Conservation (phyloP, 2,888 invertebrate genomes). For the Podabrus alpinus region DNA sequence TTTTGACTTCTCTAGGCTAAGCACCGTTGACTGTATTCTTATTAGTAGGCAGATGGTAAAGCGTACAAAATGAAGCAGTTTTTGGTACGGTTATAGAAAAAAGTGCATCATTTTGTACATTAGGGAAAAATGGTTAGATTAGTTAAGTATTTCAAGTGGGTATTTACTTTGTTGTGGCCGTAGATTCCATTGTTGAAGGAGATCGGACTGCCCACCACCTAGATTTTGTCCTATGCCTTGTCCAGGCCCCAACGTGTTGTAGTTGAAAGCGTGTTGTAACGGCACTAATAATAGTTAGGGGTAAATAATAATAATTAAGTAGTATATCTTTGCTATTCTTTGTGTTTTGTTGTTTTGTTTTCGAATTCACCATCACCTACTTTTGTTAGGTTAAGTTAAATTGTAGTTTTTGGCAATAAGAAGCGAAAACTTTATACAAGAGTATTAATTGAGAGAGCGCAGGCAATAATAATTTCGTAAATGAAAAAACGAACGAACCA, state of each 20-base stretch:
- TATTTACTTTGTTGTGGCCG: slow-evolving; percentile 56
- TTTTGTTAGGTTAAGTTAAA: slow-evolving; percentile 23
- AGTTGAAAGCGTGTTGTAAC: slow-evolving; percentile 63
- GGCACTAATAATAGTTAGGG: slow-evolving; percentile 51
- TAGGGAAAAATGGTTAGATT: slow-evolving; percentile 2
- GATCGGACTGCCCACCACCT: slow-evolving; percentile 62
- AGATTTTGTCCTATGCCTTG: slow-evolving; percentile 59
- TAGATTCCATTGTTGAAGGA: slow-evolving; percentile 55
- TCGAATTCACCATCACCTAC: slow-evolving; percentile 30
- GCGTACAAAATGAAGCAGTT: background rate
- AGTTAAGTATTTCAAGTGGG: slow-evolving; percentile 37
- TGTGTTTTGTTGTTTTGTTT: slow-evolving; percentile 13
- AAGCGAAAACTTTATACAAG: background rate
- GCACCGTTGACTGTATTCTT: background rate
- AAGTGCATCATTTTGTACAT: background rate
- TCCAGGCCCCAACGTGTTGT: slow-evolving; percentile 58
- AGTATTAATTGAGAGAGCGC: background rate
- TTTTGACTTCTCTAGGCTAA: background rate
- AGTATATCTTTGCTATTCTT: slow-evolving; percentile 13
- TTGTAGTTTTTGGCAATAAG: slow-evolving; percentile 4
- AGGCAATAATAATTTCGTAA: slow-evolving; percentile 17
- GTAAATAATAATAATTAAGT: slow-evolving; percentile 23
- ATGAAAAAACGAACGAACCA: slow-evolving; percentile 12
- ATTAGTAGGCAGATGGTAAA: slow-evolving; percentile 23
- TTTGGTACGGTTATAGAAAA: background rate